Percentiles rank a stretch among this genome's conserved stretches.
phyloP scores from a whole-genome alignment of 2,797 vertebrate species.

The Busarellus nigricollis region DNA sequence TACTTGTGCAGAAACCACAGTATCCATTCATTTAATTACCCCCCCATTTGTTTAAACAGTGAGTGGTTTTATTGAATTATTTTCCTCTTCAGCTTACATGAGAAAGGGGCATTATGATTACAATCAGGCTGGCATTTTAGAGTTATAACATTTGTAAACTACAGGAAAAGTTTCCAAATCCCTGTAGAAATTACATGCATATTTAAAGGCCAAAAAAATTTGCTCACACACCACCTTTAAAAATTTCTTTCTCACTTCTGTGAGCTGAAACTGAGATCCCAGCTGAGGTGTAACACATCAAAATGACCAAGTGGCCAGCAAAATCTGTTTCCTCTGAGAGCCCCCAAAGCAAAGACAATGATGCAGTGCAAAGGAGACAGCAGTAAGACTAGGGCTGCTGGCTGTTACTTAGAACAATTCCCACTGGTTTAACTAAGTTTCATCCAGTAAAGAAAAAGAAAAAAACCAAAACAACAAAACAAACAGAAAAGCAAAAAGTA shows the following conservation, averaged over 20 bases:
- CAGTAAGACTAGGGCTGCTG: background rate
- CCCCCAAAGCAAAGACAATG: background rate
- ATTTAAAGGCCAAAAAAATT: background rate
- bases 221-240: background rate
- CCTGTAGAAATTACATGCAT: background rate
- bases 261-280: background rate
- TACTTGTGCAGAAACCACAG: background rate
- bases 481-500: background rate
- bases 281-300: background rate
- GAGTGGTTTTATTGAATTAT: background rate
- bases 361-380: background rate
- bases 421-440: background rate
- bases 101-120: background rate
- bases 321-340: background rate
- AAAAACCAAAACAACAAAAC: background rate
- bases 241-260: background rate
- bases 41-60: background rate
- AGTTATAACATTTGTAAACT: background rate
- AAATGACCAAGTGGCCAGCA: background rate
- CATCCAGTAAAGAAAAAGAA: background rate
- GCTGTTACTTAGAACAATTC: background rate
- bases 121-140: background rate
- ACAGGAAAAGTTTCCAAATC: background rate
- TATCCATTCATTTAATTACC: constrained; percentile 6
- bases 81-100: background rate